Evolutionary conservation across 64 coral and sea anemone genomes (phyloP).

Genomic region (Montipora efflorescens): DNA sequence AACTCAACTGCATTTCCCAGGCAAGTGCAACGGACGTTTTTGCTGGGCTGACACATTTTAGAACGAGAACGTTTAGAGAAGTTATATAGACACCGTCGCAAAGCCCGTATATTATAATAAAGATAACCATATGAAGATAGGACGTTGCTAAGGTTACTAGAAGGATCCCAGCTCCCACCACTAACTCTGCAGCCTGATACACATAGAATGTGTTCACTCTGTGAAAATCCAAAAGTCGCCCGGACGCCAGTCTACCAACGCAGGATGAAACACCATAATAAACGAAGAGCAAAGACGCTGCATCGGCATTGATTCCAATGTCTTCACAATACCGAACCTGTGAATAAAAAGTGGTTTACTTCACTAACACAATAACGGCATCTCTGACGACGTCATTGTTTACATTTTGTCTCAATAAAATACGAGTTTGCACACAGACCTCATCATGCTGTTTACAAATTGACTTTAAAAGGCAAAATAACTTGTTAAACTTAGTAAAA

Average conservation of each 20-base stretch:
- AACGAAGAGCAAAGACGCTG: constrained; percentile 44
- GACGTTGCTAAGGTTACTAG: constrained; percentile 9
- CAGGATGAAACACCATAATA: constrained; percentile 44
- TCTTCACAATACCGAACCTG: constrained; percentile 56
- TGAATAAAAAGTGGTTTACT: neutral
- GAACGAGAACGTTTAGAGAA: constrained; percentile 9
- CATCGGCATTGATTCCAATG: constrained; percentile 8
- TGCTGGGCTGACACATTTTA: neutral
- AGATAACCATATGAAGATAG: constrained; percentile 52
- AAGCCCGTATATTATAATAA: constrained; percentile 43
- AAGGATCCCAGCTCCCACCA: constrained; percentile 23
- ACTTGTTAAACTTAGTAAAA: too few species aligned
- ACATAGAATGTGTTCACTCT: constrained; percentile 42
- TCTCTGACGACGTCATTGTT: too few species aligned
- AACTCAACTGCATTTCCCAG: constrained; percentile 47
- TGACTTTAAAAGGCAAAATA: too few species aligned
- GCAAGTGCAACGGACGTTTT: constrained; percentile 14
- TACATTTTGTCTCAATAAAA: too few species aligned
- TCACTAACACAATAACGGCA: neutral
- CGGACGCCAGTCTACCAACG: constrained; percentile 26
- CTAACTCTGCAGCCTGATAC: constrained; percentile 14
- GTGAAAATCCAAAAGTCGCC: constrained; percentile 36
- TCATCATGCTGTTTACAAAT: too few species aligned
- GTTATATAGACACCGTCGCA: constrained; percentile 44
- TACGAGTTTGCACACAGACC: too few species aligned